Conservation (phyloP, 2,888 invertebrate genomes). For the Cyaniris semiargus region DNA sequence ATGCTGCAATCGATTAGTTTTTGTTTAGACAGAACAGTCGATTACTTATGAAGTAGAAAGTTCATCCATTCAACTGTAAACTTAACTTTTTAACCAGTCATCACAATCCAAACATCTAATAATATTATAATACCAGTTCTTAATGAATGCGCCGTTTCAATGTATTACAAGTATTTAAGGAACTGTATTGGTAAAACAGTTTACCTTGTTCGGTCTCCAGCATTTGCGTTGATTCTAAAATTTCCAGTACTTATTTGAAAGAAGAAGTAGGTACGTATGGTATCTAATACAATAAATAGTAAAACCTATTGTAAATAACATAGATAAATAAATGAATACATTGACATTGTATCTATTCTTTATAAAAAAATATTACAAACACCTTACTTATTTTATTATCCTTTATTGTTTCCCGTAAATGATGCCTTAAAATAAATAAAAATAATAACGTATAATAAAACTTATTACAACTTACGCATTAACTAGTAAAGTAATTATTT, state of each 20-base stretch:
- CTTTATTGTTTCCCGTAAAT: neutral
- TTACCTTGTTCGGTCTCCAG: neutral
- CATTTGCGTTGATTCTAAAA: neutral
- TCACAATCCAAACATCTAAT: neutral
- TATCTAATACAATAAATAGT: neutral
- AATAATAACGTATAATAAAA: neutral
- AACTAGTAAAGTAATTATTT: neutral
- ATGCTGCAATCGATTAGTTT: neutral
- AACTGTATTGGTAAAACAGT: neutral
- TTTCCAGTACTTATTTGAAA: neutral
- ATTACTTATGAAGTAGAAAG: neutral
- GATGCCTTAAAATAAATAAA: neutral
- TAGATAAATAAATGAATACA: neutral
- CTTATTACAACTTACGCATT: neutral
- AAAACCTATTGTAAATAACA: constrained; percentile 10
- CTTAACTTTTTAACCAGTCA: constrained; percentile 1
- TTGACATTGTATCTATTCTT: neutral
- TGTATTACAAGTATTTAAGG: neutral
- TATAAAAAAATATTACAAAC: constrained; percentile 11
- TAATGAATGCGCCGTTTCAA: neutral
- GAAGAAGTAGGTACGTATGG: neutral
- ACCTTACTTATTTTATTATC: neutral
- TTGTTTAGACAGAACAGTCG: neutral
- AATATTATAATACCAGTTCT: neutral
- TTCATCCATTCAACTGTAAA: neutral